Evolutionary conservation across 2,888 invertebrate species (phyloP).

Genomic region (Sabatieria punctata): DNA sequence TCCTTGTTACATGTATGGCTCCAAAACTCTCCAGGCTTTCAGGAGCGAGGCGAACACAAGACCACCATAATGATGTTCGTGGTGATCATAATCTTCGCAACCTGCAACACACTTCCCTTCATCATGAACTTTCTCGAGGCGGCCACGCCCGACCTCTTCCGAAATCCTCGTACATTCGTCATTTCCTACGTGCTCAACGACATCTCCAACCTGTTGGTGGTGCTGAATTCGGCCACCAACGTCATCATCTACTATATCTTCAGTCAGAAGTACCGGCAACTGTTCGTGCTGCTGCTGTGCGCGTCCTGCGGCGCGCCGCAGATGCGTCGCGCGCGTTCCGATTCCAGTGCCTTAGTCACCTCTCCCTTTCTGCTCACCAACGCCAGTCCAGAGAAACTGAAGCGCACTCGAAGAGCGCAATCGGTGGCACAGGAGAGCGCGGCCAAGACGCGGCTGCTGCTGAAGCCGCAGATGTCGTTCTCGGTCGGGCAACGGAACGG

Average conservation of each 20-base stretch:
- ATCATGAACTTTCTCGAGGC: slow-evolving; percentile 1
- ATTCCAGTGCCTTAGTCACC: too few species aligned
- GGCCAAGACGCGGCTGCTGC: too few species aligned
- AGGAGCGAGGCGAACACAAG: slow-evolving; percentile 24
- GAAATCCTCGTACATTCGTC: background rate
- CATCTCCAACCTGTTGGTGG: slow-evolving; percentile 24
- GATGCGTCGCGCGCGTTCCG: too few species aligned
- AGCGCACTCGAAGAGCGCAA: too few species aligned
- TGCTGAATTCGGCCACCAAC: too few species aligned
- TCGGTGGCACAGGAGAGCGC: too few species aligned
- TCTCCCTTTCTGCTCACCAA: too few species aligned
- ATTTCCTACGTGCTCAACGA: slow-evolving; percentile 24
- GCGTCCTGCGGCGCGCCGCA: too few species aligned
- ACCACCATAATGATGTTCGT: slow-evolving; percentile 25
- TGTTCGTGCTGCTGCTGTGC: background rate
- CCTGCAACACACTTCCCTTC: slow-evolving; percentile 23
- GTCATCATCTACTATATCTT: slow-evolving; percentile 24
- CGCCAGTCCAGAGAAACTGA: too few species aligned
- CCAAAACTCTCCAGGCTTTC: slow-evolving; percentile 10
- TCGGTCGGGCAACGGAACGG: too few species aligned
- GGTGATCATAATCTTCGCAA: slow-evolving; percentile 23
- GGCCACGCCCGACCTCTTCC: background rate
- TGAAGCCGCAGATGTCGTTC: too few species aligned
- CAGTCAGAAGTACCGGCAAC: slow-evolving; percentile 21
- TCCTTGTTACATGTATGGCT: too few species aligned